Evolutionary conservation across 2,113 vertebrate species (phyloP).

Genomic region (Gnathonemus longibarbis): DNA sequence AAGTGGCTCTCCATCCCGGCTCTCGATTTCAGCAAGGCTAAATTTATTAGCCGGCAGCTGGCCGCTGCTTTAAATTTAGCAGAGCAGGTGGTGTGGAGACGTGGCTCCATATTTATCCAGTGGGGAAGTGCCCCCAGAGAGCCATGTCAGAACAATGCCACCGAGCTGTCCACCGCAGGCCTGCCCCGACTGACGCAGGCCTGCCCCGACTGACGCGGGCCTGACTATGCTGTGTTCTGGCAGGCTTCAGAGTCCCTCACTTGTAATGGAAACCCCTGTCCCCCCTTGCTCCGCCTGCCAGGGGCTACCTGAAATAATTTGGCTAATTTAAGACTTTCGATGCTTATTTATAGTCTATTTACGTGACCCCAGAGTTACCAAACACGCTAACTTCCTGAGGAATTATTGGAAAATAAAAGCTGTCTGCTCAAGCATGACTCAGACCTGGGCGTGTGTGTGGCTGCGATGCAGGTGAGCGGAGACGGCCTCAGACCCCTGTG

Average conservation of each 20-base stretch:
- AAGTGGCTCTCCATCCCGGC: conserved; percentile 16
- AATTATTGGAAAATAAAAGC: not conserved
- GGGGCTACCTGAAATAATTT: not conserved
- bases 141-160: conserved; percentile 26
- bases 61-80: conserved; percentile 36
- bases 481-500: no score
- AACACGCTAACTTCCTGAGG: not conserved
- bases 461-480: not conserved
- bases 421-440: not conserved
- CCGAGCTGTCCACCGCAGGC: conserved; percentile 12
- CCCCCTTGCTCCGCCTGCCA: not conserved
- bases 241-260: not conserved
- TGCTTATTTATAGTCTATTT: not conserved
- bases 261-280: not conserved
- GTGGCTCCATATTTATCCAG: conserved; percentile 26
- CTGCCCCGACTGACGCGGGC: not conserved
- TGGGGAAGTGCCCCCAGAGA: conserved; percentile 26
- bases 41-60: conserved; percentile 43
- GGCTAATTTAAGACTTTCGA: not conserved
- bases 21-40: conserved; percentile 32
- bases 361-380: not conserved
- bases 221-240: not conserved
- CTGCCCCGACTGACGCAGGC: conserved; percentile 5
- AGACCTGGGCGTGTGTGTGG: not conserved
- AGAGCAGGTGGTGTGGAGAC: conserved; percentile 39